These are phyloP conservation scores for Tetranychus piercei DNA, from an alignment of 2,888 invertebrate genomes.

Conservation along the genomic window DNA sequence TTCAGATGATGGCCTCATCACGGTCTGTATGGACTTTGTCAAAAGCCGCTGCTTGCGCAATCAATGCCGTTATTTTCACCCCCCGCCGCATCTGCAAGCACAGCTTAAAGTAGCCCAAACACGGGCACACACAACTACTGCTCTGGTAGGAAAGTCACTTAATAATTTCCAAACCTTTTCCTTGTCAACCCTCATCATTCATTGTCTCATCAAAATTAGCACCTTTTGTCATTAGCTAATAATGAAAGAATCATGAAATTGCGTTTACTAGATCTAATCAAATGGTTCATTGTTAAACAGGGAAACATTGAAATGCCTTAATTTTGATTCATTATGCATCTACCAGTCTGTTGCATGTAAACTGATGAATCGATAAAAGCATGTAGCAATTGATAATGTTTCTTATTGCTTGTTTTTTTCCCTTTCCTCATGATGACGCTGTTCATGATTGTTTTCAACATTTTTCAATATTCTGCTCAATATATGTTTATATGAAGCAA, in stretches of 20 bases:
- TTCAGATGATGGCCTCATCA: constrained; percentile 83
- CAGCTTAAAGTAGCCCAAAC: constrained; percentile 57
- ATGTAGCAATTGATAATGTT: no score
- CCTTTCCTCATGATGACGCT: no score
- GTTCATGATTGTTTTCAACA: no score
- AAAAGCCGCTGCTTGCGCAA: constrained; percentile 92
- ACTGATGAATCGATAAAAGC: no score
- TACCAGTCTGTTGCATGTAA: neutral
- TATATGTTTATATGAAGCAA: neutral
- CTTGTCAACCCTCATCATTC: no score
- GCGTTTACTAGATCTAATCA: no score
- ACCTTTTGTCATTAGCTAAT: no score
- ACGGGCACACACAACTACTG: neutral
- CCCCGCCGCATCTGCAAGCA: constrained; percentile 98
- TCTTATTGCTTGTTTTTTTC: no score
- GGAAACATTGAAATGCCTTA: neutral
- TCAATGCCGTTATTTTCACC: constrained; percentile 99
- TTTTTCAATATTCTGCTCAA: neutral
- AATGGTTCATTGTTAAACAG: no score
- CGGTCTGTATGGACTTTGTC: constrained; percentile 99
- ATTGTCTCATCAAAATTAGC: no score
- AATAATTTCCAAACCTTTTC: neutral
- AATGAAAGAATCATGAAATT: no score
- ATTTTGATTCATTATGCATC: neutral
- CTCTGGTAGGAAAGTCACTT: neutral